Evolutionary conservation across 2,113 vertebrate species (phyloP), one percentile per base, ranked within the genome.

Genomic region (Nestor notabilis): DNA sequence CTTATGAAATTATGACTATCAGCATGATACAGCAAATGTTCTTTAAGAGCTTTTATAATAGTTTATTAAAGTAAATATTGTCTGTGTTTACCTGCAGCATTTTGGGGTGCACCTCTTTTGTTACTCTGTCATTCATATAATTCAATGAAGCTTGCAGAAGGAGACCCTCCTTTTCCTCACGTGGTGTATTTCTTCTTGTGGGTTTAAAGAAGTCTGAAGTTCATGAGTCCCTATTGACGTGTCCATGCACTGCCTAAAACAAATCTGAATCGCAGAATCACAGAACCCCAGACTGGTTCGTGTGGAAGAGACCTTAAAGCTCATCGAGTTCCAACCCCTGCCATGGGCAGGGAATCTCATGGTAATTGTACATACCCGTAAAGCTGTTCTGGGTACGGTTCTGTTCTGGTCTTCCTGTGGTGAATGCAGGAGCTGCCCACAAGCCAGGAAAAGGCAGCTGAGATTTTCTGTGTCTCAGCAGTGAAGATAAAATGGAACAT

Each of bases 1-100:
- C 68, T 64, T 56, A n/a, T 6, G 74, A 82, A 81, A 72, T 71
- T 19, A 64, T 39, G 35, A 47, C 8, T 47, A 55, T 72, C 85
- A 94, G 52, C 61, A 52, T 70, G 87, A 89, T 33, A 8, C 74
- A 89, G 87, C 93, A 93, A 28, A 37, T 18, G 63, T 28, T 83
- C 78, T 17, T 27, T 52, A 28, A 52, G 44, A 17, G 3, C 49
- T 47, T 58, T 27, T 61, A 9, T 31, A 35, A 8, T n/a, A 28
- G 76, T 74, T 94, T 25, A 12, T 86, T 56, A 39, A 25, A 53
- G 83, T 35, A 72, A 77, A 24, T 37, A 7, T n/a, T 77, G 58
- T 23, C 79, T 60, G 76, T 29, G 7, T n/a, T 77, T 90, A 24
- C 28, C 7, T 5, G 9, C 63, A 39, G 65, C 24, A 4, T 29